Evolutionary conservation across 2,888 invertebrate genomes (phyloP).

Genomic region (Chironomus tentans): DNA sequence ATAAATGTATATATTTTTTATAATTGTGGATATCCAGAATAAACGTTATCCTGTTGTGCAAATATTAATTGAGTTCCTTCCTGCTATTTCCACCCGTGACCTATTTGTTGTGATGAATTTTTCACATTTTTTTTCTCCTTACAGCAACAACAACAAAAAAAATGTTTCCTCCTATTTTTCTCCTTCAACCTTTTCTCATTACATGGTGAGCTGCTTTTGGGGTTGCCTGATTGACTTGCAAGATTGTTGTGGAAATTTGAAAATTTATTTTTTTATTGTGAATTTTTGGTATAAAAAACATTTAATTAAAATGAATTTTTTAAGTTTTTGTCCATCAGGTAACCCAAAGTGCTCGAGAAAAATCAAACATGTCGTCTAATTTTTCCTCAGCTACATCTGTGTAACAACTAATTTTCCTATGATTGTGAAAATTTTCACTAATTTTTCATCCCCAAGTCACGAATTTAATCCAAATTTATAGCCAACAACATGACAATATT

Average conservation of each 20-base stretch:
- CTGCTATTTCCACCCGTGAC: too few species aligned
- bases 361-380: conserved; percentile 23
- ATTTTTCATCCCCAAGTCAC: not conserved
- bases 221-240: not conserved
- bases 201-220: not conserved
- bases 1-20: too few species aligned
- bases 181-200: not conserved
- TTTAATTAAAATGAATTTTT: not conserved
- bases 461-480: not conserved
- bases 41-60: too few species aligned
- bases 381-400: conserved; percentile 10
- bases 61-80: too few species aligned
- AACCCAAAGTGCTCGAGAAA: not conserved
- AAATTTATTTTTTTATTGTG: not conserved
- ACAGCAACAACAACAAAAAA: not conserved
- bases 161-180: not conserved
- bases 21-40: too few species aligned
- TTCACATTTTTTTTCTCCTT: not conserved
- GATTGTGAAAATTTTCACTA: not conserved
- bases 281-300: not conserved
- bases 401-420: not conserved
- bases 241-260: not conserved
- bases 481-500: not conserved
- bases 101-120: not conserved
- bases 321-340: not conserved